phyloP scores from a whole-genome alignment of 92 coral and sea anemone genomes.

The Epizoanthus fatuus region DNA sequence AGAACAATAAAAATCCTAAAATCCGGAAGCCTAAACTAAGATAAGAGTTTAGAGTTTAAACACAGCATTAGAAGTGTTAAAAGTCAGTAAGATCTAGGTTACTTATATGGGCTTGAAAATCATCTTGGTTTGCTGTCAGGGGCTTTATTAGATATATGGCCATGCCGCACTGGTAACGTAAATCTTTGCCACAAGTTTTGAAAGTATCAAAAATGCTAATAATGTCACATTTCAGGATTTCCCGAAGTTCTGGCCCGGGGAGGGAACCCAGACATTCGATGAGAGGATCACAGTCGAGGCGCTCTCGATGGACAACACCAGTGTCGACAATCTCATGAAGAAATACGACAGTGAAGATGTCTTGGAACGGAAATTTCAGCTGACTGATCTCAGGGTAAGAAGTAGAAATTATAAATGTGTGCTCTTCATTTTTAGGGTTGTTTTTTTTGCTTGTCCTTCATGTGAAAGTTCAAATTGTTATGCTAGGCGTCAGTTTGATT shows the following conservation, averaged over 20 bases:
- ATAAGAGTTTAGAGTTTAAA: too few relatives aligned
- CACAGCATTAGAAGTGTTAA: too few relatives aligned
- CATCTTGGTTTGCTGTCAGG: too few relatives aligned
- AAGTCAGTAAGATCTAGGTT: too few relatives aligned
- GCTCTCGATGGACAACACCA: constrained; percentile 71
- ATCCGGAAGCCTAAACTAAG: too few relatives aligned
- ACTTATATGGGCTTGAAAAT: too few relatives aligned
- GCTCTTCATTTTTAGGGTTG: neutral
- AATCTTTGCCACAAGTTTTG: too few relatives aligned
- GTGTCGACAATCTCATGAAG: constrained; percentile 82
- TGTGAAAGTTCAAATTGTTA: neutral
- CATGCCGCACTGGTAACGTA: too few relatives aligned
- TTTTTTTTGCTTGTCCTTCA: neutral
- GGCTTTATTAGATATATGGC: too few relatives aligned
- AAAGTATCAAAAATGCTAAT: neutral
- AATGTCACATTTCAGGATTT: constrained; percentile 74
- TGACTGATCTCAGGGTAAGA: constrained; percentile 92
- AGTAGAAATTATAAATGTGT: too few relatives aligned
- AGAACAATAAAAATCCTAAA: too few relatives aligned
- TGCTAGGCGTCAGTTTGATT: neutral
- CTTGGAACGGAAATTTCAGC: constrained; percentile 72
- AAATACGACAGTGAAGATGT: constrained; percentile 88
- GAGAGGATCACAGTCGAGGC: constrained; percentile 90
- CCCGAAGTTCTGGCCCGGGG: constrained; percentile 98
- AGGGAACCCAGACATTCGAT: constrained; percentile 79